Evolutionary conservation across 2,797 vertebrate species (phyloP), one percentile per base, ranked within the genome.

Genomic region (Tadarida brasiliensis): DNA sequence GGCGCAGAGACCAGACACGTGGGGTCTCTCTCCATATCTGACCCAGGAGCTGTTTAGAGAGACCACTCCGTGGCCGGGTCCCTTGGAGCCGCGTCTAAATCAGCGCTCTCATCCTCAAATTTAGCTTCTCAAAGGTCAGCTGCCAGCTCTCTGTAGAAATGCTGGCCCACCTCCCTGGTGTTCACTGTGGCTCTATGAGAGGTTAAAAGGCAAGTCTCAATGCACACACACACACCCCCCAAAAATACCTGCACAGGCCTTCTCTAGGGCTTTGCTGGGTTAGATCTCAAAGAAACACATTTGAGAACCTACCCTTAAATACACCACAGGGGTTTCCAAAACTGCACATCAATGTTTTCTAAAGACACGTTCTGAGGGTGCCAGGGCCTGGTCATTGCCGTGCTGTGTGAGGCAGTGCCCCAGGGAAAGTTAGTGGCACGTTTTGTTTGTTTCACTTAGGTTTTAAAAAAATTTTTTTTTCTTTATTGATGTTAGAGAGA

Each of bases 1-100:
- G 94, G 91, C 97, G 96, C 76, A 39, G 61, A 97, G 61, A 96
- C 24, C n/a, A 74, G 76, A 57, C 30, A 44, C 0, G 0, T 11
- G 30, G 57, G 65, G 59, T 63, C 56, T 67, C 1, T 10, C 67
- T 94, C 47, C 2, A 1, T 44, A 59, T 28, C 74, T 51, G 83
- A 94, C 7, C 11, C 2, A 33, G 2, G 30, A 71, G 73, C 19
- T 30, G 56, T 63, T 91, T n/a, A 57, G 24, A 63, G 24, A n/a
- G 28, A 73, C 19, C 59, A 47, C 16, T 82, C 67, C 17, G 59
- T 4, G 33, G 73, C 49, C 16, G 2, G 4, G 56, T n/a, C n/a
- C n/a, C 63, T 39, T 61, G 11, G 0, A 33, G 33, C 22, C 33
- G 11, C 19, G 44, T 35, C 67, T 7, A 47, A 65, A 35, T 56